Conservation (phyloP, 2,797 vertebrate genomes). For the Buphagus erythrorhynchus region DNA sequence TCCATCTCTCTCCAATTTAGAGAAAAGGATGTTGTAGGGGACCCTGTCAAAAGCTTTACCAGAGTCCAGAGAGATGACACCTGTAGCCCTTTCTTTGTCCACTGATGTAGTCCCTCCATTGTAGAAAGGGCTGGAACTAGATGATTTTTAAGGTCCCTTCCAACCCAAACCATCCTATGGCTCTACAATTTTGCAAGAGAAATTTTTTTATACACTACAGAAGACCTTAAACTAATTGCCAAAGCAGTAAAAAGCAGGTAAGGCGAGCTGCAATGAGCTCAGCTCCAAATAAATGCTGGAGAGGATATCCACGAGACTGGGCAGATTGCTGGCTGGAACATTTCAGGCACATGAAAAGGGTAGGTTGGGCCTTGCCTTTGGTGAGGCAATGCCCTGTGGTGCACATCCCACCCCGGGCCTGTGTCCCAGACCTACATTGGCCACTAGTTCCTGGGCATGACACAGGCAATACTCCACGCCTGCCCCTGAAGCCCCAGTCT, state of each 20-base stretch:
- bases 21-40: not conserved
- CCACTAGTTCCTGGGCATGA: fast-evolving
- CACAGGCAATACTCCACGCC: not conserved
- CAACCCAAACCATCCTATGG: not conserved
- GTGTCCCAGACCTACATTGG: not conserved
- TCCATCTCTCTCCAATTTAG: not conserved
- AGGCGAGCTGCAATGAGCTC: not conserved
- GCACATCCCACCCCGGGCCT: fast-evolving
- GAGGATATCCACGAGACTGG: no score
- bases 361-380: not conserved
- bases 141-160: not conserved
- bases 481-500: not conserved
- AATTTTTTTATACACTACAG: not conserved
- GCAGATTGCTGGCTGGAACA: not conserved
- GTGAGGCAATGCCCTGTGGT: fast-evolving
- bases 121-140: not conserved
- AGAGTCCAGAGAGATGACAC: not conserved
- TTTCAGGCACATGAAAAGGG: fast-evolving
- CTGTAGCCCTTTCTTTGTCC: not conserved
- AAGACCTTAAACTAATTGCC: not conserved
- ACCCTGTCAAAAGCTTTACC: not conserved
- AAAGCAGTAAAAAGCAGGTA: not conserved
- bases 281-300: not conserved
- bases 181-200: not conserved
- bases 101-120: not conserved